Evolutionary conservation across 1,140 invertebrate genomes (phyloP).

Genomic region (Choristoneura fumiferana): DNA sequence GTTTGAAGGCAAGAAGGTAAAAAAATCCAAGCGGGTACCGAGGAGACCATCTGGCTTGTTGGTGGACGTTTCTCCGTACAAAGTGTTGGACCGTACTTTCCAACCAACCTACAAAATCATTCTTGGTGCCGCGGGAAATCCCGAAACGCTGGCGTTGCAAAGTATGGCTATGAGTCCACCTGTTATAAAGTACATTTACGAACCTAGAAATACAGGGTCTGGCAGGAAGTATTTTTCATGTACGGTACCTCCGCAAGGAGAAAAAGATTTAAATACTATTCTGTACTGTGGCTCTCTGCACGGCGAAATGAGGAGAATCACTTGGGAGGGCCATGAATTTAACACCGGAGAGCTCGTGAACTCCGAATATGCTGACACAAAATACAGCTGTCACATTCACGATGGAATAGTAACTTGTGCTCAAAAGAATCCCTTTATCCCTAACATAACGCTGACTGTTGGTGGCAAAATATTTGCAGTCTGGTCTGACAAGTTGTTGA

Average conservation of each 20-base stretch:
- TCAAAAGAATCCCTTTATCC: conserved; percentile 78
- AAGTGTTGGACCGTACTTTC: conserved; percentile 78
- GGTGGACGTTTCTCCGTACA: conserved; percentile 79
- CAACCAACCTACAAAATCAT: conserved; percentile 80
- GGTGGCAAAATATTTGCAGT: conserved; percentile 73
- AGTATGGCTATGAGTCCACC: conserved; percentile 61
- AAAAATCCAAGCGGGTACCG: conserved; percentile 70
- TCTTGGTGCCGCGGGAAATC: conserved; percentile 65
- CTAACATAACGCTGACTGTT: conserved; percentile 74
- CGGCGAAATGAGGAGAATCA: conserved; percentile 76
- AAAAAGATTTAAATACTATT: conserved; percentile 61
- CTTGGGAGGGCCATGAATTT: conserved; percentile 82
- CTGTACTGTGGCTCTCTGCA: conserved; percentile 66
- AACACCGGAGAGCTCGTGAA: conserved; percentile 79
- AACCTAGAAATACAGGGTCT: conserved; percentile 57
- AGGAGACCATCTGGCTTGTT: conserved; percentile 78
- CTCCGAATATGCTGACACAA: conserved; percentile 74
- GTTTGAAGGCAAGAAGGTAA: conserved; percentile 68
- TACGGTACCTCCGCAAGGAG: conserved; percentile 51
- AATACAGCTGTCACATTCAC: conserved; percentile 79
- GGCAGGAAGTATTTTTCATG: conserved; percentile 70
- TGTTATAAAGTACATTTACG: conserved; percentile 48
- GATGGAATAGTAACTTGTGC: conserved; percentile 82
- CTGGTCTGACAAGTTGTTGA: conserved; percentile 56
- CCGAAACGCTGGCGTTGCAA: conserved; percentile 60